A percentile compares a stretch with the other conserved stretches of the same genome.
These are phyloP conservation scores for Hypanus sabinus DNA, from an alignment of 2,113 vertebrate species.

Conservation along the genomic window DNA sequence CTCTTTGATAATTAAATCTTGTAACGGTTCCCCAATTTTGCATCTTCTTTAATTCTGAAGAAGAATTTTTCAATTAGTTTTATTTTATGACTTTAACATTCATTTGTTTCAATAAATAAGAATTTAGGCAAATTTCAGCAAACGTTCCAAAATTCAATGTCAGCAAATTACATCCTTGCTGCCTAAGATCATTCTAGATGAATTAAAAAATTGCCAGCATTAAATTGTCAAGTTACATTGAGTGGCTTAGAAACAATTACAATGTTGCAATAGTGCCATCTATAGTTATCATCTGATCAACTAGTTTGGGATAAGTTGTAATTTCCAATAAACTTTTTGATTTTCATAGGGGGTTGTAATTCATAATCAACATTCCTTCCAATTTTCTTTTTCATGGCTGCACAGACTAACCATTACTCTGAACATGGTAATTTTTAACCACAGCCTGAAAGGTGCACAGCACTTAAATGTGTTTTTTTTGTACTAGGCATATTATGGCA, in stretches of 20 bases:
- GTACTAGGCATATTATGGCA: no score
- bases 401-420: no score
- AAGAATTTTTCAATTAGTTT: not conserved
- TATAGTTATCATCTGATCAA: not conserved
- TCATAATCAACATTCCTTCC: not conserved
- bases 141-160: not conserved
- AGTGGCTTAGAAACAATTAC: not conserved
- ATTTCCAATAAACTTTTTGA: not conserved
- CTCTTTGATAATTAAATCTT: not conserved
- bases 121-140: not conserved
- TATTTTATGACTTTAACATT: not conserved
- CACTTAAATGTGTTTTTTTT: no score
- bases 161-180: not conserved
- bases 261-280: slow-evolving; percentile 21
- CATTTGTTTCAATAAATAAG: not conserved
- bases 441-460: no score
- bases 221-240: not conserved
- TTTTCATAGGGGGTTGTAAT: not conserved
- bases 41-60: not conserved
- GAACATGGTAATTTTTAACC: no score
- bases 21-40: not conserved
- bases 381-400: no score
- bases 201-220: not conserved
- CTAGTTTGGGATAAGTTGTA: not conserved
- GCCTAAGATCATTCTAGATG: not conserved